Evolutionary conservation across 1,140 invertebrate species (phyloP), one percentile per base, ranked within the genome.

Genomic region (Habropoda laboriosa): DNA sequence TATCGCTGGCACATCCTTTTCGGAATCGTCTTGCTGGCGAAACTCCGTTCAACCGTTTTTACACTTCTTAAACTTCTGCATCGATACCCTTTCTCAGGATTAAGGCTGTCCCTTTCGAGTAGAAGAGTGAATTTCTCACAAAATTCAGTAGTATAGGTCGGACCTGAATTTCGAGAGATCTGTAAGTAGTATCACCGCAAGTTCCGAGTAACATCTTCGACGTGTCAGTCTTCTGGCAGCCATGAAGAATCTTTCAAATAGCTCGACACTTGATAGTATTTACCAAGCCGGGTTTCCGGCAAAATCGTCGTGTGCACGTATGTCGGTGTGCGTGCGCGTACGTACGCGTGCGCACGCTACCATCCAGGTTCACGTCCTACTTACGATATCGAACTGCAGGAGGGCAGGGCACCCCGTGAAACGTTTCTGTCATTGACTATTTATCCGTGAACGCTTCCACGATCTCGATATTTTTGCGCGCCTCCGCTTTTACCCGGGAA

Each of bases 331-430:
- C 16, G 60, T 30, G 24, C 53, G 30, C 42, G 40, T 53, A 63
- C 53, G 24, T 57, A 32, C n/a, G 35, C 49, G 45, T 32, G 35
- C 61, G 47, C 35, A 12, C 32, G 57, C 35, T 53, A 45, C 40
- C 38, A 75, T 76, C 83, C 87, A 83, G 86, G 88, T 90, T 90
- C 90, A 89, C 86, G 90, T 88, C 90, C 91, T 88, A 92, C 85
- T 92, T 91, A 89, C 89, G 78, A 86, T 91, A 91, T 90, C 88
- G 90, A 91, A 89, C 89, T 91, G 83, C 77, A 55, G 35, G 55
- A 81, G 79, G 77, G 75, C 70, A 78, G 83, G 85, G 72, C 77
- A 67, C 64, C n/a, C 57, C 47, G 71, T 5, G 73, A 77, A 86
- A 79, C 67, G 55, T 84, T 78, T 63, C 82, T 76, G 51, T 64